Evolutionary conservation across 1,140 invertebrate species (phyloP).

Genomic region (Drosophila neocordata): DNA sequence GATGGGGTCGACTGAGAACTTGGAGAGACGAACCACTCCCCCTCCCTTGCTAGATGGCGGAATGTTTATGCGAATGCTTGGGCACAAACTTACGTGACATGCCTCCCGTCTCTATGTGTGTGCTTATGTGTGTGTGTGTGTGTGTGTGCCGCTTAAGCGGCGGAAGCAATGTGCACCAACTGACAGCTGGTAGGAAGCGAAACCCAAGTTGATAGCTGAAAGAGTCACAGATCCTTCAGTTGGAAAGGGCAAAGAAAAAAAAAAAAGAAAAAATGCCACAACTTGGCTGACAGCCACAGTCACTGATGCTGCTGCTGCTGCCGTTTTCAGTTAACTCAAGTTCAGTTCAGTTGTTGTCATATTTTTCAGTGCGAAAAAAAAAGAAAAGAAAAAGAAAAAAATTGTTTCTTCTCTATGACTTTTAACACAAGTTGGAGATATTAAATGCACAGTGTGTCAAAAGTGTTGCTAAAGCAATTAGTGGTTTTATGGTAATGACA

Average conservation of each 20-base stretch:
- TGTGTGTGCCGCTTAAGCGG: constrained; percentile 42
- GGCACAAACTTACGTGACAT: constrained; percentile 76
- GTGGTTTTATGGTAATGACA: not conserved
- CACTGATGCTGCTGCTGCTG: not conserved
- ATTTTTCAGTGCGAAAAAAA: constrained; percentile 39
- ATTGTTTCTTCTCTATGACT: constrained; percentile 36
- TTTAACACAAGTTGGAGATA: constrained; percentile 18
- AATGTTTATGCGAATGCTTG: constrained; percentile 80
- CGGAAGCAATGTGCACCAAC: constrained; percentile 58
- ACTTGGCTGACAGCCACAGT: constrained; percentile 47
- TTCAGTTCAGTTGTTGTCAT: constrained; percentile 63
- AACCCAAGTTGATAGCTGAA: constrained; percentile 21
- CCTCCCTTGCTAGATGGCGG: constrained; percentile 36
- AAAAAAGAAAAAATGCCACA: constrained; percentile 51
- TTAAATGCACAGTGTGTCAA: constrained; percentile 33
- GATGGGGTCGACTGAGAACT: not conserved
- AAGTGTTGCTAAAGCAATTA: constrained; percentile 1
- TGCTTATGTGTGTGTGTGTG: constrained; percentile 7
- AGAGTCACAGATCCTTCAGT: constrained; percentile 52
- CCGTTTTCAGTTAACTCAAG: constrained; percentile 34
- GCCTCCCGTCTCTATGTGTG: constrained; percentile 31
- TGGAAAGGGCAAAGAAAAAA: constrained; percentile 32
- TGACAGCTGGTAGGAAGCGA: constrained; percentile 44
- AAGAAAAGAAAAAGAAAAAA: not conserved
- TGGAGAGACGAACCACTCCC: not conserved